Conservation (phyloP, 1,140 invertebrate species). For the Capitella teleta region DNA sequence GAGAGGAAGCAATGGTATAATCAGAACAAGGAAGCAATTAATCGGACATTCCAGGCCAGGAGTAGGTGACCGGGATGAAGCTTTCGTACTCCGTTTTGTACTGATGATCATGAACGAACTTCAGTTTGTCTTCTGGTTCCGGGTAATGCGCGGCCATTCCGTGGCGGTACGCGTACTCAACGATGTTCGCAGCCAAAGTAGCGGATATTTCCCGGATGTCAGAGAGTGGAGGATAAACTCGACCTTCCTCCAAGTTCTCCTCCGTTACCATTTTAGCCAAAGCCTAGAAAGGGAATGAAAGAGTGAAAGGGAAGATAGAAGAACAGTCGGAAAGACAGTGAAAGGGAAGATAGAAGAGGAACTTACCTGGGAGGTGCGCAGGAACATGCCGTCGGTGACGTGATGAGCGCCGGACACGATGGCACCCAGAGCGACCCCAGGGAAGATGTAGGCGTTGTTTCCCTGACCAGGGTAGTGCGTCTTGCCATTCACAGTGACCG, state of each 20-base stretch:
- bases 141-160: constrained; percentile 68
- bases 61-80: constrained; percentile 43
- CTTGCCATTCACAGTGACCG: constrained; percentile 64
- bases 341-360: too few species aligned
- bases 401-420: constrained; percentile 67
- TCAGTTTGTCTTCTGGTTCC: constrained; percentile 50
- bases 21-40: too few species aligned
- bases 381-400: constrained; percentile 79
- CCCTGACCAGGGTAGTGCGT: constrained; percentile 82
- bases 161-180: constrained; percentile 13
- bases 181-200: constrained; percentile 38
- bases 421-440: constrained; percentile 80
- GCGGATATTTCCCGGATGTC: constrained; percentile 70
- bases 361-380: constrained; percentile 52
- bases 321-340: too few species aligned
- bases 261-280: constrained; percentile 67
- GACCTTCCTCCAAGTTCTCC: constrained; percentile 65
- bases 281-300: constrained; percentile 52
- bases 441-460: constrained; percentile 95
- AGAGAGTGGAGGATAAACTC: constrained; percentile 77
- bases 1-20: not conserved
- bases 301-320: too few species aligned
- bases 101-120: constrained; percentile 23
- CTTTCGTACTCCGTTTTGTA: constrained; percentile 47
- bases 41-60: constrained; percentile 38